Conservation (phyloP, 2,797 vertebrate species). For the Pipistrellus kuhlii region DNA sequence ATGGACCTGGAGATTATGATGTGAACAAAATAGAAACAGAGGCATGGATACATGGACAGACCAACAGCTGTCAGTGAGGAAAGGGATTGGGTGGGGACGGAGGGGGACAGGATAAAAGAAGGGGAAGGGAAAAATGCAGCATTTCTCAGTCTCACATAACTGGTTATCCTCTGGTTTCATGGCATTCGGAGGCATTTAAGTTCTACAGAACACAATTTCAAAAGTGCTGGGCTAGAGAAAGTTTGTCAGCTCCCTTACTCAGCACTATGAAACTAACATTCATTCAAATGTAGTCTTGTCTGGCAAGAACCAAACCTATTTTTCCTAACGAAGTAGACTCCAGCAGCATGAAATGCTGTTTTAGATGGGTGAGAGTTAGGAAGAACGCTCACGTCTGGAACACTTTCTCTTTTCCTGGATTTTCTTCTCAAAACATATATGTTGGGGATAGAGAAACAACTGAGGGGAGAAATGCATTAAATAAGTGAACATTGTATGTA, state of each 20-base stretch:
- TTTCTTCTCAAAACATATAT: constrained; percentile 37
- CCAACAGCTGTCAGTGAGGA: not conserved
- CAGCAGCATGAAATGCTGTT: not conserved
- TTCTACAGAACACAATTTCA: not conserved
- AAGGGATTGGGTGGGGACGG: no score
- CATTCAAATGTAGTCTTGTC: constrained; percentile 21
- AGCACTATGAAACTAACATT: not conserved
- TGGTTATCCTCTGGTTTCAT: not conserved
- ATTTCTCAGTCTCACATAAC: not conserved
- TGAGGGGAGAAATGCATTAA: not conserved
- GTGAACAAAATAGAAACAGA: not conserved
- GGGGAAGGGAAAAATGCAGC: not conserved
- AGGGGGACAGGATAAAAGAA: not conserved
- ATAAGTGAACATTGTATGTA: not conserved
- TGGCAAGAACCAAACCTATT: constrained; percentile 22
- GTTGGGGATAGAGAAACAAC: not conserved
- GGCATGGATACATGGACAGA: not conserved
- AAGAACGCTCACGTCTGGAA: not conserved
- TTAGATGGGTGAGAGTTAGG: not conserved
- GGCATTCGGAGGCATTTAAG: not conserved
- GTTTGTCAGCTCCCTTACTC: not conserved
- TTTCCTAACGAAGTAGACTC: constrained; percentile 37
- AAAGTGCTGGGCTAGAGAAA: not conserved
- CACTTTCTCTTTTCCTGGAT: not conserved
- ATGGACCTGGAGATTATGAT: not conserved